These are phyloP conservation scores for Hirtodrosophila alboralis DNA, from an alignment of 2,888 invertebrate genomes.

Conservation along the genomic window DNA sequence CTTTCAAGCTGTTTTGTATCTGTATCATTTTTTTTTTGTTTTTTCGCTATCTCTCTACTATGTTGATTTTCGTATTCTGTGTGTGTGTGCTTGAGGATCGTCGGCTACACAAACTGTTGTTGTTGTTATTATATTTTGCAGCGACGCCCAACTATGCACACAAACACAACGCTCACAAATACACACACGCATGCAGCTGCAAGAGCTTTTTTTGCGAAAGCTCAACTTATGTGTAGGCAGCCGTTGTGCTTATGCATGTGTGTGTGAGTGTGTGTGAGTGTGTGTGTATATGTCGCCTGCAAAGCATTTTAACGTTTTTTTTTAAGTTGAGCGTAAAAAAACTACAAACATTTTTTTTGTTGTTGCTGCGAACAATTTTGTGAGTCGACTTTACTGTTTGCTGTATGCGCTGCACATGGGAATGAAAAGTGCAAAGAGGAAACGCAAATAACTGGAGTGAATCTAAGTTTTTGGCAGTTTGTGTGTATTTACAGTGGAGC, in stretches of 20 bases:
- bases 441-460: not conserved
- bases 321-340: conserved; percentile 36
- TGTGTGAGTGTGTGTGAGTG: conserved; percentile 18
- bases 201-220: conserved; percentile 70
- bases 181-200: conserved; percentile 42
- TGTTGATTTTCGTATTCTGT: conserved; percentile 25
- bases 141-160: conserved; percentile 35
- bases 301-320: conserved; percentile 54
- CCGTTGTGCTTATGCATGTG: conserved; percentile 12
- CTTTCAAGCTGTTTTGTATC: conserved; percentile 31
- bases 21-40: conserved; percentile 24
- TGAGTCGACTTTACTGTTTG: conserved; percentile 25
- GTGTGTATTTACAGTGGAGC: not conserved
- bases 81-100: conserved; percentile 37
- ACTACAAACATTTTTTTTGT: conserved; percentile 47
- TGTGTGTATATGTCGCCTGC: conserved; percentile 30
- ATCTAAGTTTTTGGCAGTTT: no score
- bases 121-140: conserved; percentile 18
- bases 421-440: conserved; percentile 12
- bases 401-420: conserved; percentile 36
- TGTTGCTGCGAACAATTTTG: conserved; percentile 30
- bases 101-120: conserved; percentile 14
- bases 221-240: conserved; percentile 31
- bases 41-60: conserved; percentile 42
- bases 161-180: conserved; percentile 25